phyloP scores from a whole-genome alignment of 2,888 invertebrate genomes.

The Eilema caniola region DNA sequence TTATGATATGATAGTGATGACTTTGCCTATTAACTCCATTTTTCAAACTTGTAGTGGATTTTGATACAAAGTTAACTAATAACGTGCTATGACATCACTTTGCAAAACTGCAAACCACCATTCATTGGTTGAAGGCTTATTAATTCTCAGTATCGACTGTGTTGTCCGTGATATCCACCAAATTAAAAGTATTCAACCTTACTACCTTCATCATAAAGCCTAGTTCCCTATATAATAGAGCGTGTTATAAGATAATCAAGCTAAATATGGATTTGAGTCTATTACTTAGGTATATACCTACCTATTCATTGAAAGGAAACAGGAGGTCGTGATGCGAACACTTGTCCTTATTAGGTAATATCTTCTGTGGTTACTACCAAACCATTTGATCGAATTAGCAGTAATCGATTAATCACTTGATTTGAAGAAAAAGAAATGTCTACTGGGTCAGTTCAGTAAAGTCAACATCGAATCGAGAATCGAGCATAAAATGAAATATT shows the following conservation, averaged over 20 bases:
- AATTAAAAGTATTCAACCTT: conserved; percentile 25
- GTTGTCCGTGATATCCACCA: conserved; percentile 6
- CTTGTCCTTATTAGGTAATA: conserved; percentile 43
- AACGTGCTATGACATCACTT: conserved; percentile 50
- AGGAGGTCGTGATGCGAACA: conserved; percentile 40
- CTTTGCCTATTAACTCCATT: neutral
- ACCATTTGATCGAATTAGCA: conserved; percentile 33
- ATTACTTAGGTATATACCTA: no score
- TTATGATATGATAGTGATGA: neutral
- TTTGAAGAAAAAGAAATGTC: no score
- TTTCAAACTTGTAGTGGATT: conserved; percentile 22
- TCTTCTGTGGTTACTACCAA: conserved; percentile 22
- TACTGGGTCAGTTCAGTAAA: no score
- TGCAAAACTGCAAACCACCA: conserved; percentile 41
- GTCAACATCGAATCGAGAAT: no score
- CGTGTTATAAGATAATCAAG: conserved; percentile 31
- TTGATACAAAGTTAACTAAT: conserved; percentile 29
- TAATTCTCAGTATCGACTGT: conserved; percentile 14
- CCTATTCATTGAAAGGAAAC: conserved; percentile 42
- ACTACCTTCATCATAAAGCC: conserved; percentile 19
- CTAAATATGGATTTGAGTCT: conserved; percentile 48
- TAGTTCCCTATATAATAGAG: conserved; percentile 3
- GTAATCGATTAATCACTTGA: no score
- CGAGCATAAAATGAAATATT: no score
- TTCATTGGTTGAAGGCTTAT: conserved; percentile 41